Percentiles rank a stretch among this genome's conserved stretches.
Evolutionary conservation across 2,888 invertebrate genomes (phyloP).

Genomic region (Cartodere bifasciata): DNA sequence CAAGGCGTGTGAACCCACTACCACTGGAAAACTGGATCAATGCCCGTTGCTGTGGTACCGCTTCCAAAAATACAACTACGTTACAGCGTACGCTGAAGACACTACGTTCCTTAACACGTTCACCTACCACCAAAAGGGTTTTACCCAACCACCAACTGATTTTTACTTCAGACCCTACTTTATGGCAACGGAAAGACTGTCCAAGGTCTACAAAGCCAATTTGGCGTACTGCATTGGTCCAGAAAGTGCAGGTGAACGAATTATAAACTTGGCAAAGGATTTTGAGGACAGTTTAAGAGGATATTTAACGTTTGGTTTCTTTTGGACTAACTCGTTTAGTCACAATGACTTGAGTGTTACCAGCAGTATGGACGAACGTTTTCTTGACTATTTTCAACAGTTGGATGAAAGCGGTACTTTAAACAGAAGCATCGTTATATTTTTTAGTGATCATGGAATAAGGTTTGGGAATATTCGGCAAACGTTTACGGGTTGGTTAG

Average conservation of each 20-base stretch:
- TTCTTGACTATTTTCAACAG: constrained; percentile 46
- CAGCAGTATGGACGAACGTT: constrained; percentile 50
- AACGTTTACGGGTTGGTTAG: constrained; percentile 61
- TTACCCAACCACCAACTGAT: constrained; percentile 62
- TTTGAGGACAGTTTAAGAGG: constrained; percentile 49
- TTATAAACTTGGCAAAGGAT: constrained; percentile 56
- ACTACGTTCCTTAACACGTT: constrained; percentile 60
- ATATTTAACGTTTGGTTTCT: constrained; percentile 58
- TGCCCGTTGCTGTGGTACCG: constrained; percentile 69
- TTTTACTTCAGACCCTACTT: constrained; percentile 69
- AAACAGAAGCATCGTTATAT: constrained; percentile 55
- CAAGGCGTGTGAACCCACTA: constrained; percentile 33
- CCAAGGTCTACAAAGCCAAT: constrained; percentile 16
- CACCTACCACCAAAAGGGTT: constrained; percentile 61
- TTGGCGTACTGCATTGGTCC: constrained; percentile 44
- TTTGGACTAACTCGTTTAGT: constrained; percentile 70
- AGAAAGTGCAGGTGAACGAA: constrained; percentile 49
- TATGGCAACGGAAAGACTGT: constrained; percentile 47
- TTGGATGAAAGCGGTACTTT: constrained; percentile 45
- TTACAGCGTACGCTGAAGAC: constrained; percentile 73
- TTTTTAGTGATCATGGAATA: constrained; percentile 71
- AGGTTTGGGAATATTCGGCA: constrained; percentile 51
- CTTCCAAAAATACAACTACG: constrained; percentile 56
- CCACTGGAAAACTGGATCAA: constrained; percentile 46
- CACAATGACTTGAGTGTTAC: constrained; percentile 58